phyloP scores from a whole-genome alignment of 1,140 invertebrate species.

The Penaeus indicus region DNA sequence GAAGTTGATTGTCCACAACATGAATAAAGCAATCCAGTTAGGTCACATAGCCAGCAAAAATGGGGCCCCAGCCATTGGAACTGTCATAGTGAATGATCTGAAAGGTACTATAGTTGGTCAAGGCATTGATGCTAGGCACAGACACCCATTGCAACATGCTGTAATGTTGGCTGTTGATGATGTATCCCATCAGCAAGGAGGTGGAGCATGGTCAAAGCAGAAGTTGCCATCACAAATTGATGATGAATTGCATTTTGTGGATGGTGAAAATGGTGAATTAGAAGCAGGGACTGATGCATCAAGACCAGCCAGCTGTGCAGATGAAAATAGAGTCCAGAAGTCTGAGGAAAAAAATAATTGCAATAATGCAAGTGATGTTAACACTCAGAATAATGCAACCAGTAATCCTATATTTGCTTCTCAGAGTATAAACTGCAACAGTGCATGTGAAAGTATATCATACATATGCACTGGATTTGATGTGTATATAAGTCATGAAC shows the following conservation, averaged over 20 bases:
- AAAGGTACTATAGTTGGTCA: conserved; percentile 72
- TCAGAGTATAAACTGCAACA: neutral
- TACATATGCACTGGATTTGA: conserved; percentile 94
- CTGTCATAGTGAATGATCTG: conserved; percentile 68
- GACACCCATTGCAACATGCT: conserved; percentile 86
- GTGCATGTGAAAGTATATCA: conserved; percentile 58
- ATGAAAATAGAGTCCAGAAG: neutral
- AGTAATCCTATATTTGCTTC: neutral
- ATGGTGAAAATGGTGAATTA: neutral
- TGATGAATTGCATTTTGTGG: neutral
- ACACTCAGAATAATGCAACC: neutral
- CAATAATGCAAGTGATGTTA: neutral
- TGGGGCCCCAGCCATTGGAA: conserved; percentile 56
- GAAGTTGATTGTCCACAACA: conserved; percentile 75
- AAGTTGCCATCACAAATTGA: neutral
- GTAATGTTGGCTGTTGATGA: conserved; percentile 88
- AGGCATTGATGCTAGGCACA: conserved; percentile 75
- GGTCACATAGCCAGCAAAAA: conserved; percentile 68
- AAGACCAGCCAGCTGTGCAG: neutral
- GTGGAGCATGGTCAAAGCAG: conserved; percentile 78
- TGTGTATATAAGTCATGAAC: conserved; percentile 86
- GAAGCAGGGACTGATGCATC: neutral
- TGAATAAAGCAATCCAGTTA: conserved; percentile 76
- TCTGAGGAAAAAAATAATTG: neutral
- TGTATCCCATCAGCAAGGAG: conserved; percentile 85